phyloP scores from a whole-genome alignment of 2,888 invertebrate species.

The Axea sp. region DNA sequence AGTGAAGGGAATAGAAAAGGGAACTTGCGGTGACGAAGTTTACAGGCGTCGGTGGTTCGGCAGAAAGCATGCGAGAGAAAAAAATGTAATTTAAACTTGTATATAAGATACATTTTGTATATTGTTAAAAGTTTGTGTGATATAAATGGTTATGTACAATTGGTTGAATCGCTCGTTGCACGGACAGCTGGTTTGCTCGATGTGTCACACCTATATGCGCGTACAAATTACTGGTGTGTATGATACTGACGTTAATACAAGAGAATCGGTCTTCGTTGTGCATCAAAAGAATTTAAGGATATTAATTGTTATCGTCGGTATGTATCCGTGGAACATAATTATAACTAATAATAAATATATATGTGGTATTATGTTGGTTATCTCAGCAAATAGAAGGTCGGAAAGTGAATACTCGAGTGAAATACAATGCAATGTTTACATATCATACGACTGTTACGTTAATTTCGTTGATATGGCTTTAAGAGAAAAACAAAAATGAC shows the following conservation, averaged over 20 bases:
- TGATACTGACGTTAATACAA: conserved; percentile 56
- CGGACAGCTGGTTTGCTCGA: conserved; percentile 49
- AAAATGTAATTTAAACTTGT: conserved; percentile 79
- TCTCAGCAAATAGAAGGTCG: conserved; percentile 16
- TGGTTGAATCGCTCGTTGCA: conserved; percentile 61
- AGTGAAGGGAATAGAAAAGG: conserved; percentile 17
- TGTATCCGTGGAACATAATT: conserved; percentile 45
- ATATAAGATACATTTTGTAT: conserved; percentile 80
- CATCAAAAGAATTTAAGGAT: conserved; percentile 38
- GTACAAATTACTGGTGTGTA: conserved; percentile 46
- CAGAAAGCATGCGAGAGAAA: conserved; percentile 64
- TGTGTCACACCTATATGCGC: conserved; percentile 53
- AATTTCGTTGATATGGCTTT: background rate
- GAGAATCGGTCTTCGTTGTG: conserved; percentile 49
- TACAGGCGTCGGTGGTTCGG: conserved; percentile 38
- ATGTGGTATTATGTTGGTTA: conserved; percentile 48
- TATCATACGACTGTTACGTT: background rate
- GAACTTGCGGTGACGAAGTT: conserved; percentile 27
- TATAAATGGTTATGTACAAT: conserved; percentile 79
- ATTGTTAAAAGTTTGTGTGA: conserved; percentile 80
- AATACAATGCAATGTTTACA: background rate
- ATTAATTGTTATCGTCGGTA: conserved; percentile 52
- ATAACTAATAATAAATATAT: conserved; percentile 49
- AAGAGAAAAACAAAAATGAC: too few species aligned
- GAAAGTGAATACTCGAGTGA: conserved; percentile 14